A percentile compares a stretch with the other conserved stretches of the same genome.
Evolutionary conservation across 2,888 invertebrate species (phyloP).

Genomic region (Terebella lapidaria): DNA sequence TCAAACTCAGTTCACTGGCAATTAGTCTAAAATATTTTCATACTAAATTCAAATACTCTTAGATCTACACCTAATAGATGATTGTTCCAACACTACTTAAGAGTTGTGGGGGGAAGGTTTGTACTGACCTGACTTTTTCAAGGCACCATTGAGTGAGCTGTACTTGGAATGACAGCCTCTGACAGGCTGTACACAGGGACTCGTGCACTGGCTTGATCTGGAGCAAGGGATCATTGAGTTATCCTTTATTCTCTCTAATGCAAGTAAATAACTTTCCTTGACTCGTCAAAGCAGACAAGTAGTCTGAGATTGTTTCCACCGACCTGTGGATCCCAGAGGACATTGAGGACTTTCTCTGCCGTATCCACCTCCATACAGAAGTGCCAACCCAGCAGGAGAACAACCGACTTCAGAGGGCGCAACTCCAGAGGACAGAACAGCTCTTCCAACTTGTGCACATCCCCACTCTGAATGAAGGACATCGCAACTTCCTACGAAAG

Average conservation of each 20-base stretch:
- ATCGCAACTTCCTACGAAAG: not conserved
- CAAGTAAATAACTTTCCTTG: no score
- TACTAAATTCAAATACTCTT: not conserved
- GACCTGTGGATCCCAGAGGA: not conserved
- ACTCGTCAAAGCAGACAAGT: no score
- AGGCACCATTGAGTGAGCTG: constrained; percentile 46
- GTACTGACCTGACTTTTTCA: constrained; percentile 38
- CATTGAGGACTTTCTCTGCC: not conserved
- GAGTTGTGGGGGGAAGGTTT: no score
- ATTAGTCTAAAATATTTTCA: no score
- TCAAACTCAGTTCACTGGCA: no score
- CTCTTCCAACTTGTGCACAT: not conserved
- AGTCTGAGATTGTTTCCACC: no score
- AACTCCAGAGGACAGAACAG: not conserved
- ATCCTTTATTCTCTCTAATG: no score
- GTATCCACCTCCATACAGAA: not conserved
- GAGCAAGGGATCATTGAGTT: no score
- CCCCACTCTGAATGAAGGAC: not conserved
- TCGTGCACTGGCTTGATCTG: no score
- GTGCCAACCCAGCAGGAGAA: constrained; percentile 1
- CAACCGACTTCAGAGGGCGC: not conserved
- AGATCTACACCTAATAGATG: no score
- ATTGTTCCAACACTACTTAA: no score
- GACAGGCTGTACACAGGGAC: no score
- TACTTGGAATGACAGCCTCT: constrained; percentile 27